Conservation (phyloP, 2,113 vertebrate species). For the Cavia aperea region DNA sequence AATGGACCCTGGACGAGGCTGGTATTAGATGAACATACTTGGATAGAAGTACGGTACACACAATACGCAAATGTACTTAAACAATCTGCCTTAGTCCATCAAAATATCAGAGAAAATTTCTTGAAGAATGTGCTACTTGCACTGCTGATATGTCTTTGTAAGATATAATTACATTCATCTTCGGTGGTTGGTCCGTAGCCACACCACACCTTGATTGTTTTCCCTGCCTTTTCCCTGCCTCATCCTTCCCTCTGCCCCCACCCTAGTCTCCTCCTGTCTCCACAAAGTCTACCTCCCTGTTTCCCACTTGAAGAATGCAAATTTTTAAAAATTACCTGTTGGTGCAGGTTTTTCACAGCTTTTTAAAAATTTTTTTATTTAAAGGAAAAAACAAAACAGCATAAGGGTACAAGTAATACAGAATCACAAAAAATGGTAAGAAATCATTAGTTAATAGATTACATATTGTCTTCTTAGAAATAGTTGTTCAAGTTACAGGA, state of each 20-base stretch:
- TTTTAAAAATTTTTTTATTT: not conserved
- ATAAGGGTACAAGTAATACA: no score
- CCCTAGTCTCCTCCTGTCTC: not conserved
- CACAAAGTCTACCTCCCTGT: not conserved
- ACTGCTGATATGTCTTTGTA: not conserved
- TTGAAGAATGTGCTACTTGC: not conserved
- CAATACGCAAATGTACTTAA: not conserved
- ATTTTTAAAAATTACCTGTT: not conserved
- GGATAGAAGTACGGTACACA: not conserved
- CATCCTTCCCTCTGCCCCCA: not conserved
- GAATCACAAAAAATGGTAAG: no score
- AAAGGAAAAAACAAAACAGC: no score
- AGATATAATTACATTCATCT: not conserved
- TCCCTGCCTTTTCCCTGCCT: not conserved
- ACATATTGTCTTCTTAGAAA: no score
- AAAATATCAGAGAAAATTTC: conserved; percentile 10
- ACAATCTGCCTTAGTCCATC: not conserved
- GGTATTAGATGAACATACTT: not conserved
- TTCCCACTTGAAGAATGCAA: not conserved
- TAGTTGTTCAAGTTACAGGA: no score
- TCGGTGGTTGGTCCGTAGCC: not conserved
- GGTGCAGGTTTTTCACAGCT: not conserved
- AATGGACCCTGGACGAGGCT: not conserved
- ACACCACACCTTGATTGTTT: not conserved
- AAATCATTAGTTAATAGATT: no score